phyloP scores from a whole-genome alignment of 2,888 invertebrate species.

The Pterostichus niger region DNA sequence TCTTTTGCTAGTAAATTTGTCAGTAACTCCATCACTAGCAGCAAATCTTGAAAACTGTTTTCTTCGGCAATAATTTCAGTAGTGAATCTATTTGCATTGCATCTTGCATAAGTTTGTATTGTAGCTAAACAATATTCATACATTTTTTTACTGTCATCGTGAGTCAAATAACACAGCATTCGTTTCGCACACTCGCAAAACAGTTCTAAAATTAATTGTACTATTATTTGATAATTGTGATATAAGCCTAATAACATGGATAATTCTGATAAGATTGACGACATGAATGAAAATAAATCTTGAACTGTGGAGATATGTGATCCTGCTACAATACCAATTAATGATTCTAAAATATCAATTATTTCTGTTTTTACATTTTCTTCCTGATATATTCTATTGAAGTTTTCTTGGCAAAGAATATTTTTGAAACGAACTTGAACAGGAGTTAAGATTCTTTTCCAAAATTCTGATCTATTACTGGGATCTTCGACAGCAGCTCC shows the following conservation, averaged over 20 bases:
- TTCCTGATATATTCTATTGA: conserved; percentile 80
- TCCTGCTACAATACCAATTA: conserved; percentile 86
- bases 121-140: conserved; percentile 84
- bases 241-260: conserved; percentile 86
- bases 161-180: conserved; percentile 83
- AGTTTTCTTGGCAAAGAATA: conserved; percentile 79
- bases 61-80: conserved; percentile 85
- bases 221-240: conserved; percentile 89
- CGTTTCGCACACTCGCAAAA: conserved; percentile 86
- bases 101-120: conserved; percentile 85
- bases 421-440: conserved; percentile 79
- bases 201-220: conserved; percentile 86
- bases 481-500: conserved; percentile 78
- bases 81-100: conserved; percentile 83
- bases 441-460: conserved; percentile 77
- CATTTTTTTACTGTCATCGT: conserved; percentile 82
- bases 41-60: conserved; percentile 87
- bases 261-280: conserved; percentile 83
- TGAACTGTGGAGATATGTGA: conserved; percentile 77
- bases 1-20: conserved; percentile 76
- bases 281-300: conserved; percentile 80
- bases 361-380: conserved; percentile 84
- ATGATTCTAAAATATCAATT: conserved; percentile 87
- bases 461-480: conserved; percentile 72
- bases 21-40: conserved; percentile 88